Evolutionary conservation across 1,140 invertebrate genomes (phyloP).

Genomic region (Galleria mellonella): DNA sequence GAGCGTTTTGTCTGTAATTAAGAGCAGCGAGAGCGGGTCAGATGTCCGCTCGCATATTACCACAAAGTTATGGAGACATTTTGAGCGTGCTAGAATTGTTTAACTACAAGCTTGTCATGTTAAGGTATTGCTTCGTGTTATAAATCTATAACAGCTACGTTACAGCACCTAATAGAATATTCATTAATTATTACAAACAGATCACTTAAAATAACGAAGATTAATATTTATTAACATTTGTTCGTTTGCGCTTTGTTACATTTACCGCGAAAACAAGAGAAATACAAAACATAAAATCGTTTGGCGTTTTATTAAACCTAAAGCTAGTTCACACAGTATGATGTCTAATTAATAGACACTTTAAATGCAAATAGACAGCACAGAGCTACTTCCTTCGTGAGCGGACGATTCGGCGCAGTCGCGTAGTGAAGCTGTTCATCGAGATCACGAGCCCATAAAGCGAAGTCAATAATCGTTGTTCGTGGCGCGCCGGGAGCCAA

Average conservation of each 20-base stretch:
- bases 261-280: neutral
- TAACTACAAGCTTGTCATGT: slow-evolving; percentile 36
- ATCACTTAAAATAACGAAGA: neutral
- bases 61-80: slow-evolving; percentile 47
- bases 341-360: slow-evolving; percentile 31
- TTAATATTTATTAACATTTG: neutral
- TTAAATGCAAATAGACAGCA: slow-evolving; percentile 37
- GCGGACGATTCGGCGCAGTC: slow-evolving; percentile 23
- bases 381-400: slow-evolving; percentile 20
- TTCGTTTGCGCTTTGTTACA: neutral
- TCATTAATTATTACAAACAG: slow-evolving; percentile 28
- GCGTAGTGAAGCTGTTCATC: slow-evolving; percentile 20
- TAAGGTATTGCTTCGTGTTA: slow-evolving; percentile 22
- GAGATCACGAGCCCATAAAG: slow-evolving; percentile 43
- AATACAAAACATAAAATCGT: neutral
- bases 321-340: slow-evolving; percentile 3
- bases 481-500: slow-evolving; percentile 29
- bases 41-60: slow-evolving; percentile 30
- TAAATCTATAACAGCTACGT: slow-evolving; percentile 27
- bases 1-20: slow-evolving; percentile 66
- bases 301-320: neutral
- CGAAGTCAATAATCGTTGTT: slow-evolving; percentile 44
- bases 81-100: slow-evolving; percentile 35
- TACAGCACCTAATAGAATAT: slow-evolving; percentile 18
- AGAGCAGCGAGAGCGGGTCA: slow-evolving; percentile 47